phyloP scores from a whole-genome alignment of 2,888 invertebrate genomes.

The Torymus auratus region DNA sequence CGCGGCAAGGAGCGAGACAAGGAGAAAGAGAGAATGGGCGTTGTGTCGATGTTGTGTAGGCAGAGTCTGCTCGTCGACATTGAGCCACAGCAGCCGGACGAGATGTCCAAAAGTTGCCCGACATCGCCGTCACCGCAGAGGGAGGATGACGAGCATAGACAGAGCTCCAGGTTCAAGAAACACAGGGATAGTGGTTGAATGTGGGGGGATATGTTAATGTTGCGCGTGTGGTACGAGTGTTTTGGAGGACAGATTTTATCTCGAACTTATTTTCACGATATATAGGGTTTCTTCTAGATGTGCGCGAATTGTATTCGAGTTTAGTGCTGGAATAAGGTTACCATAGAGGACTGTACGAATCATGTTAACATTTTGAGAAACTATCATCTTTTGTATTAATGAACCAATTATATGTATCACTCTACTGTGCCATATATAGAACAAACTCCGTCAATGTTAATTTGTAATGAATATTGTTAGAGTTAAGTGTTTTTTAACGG shows the following conservation, averaged over 20 bases:
- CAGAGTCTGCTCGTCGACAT: constrained; percentile 86
- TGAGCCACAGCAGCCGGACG: constrained; percentile 54
- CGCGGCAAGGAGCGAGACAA: constrained; percentile 70
- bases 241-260: too few species aligned
- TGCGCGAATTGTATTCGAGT: too few species aligned
- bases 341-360: too few species aligned
- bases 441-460: too few species aligned
- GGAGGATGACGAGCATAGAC: constrained; percentile 40
- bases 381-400: constrained; percentile 4
- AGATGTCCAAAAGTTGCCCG: constrained; percentile 61
- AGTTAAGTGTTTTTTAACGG: not conserved
- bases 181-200: constrained; percentile 47
- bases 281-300: too few species aligned
- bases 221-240: too few species aligned
- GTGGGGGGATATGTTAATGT: too few species aligned
- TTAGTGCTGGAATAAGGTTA: too few species aligned
- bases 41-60: constrained; percentile 84
- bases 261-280: too few species aligned
- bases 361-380: not conserved
- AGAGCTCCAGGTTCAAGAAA: constrained; percentile 43
- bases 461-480: not conserved
- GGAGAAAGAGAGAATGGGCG: constrained; percentile 77
- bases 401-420: not conserved
- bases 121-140: constrained; percentile 59
- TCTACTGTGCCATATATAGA: too few species aligned